Conservation (phyloP, 64 coral and sea anemone species). For the Montipora efflorescens region DNA sequence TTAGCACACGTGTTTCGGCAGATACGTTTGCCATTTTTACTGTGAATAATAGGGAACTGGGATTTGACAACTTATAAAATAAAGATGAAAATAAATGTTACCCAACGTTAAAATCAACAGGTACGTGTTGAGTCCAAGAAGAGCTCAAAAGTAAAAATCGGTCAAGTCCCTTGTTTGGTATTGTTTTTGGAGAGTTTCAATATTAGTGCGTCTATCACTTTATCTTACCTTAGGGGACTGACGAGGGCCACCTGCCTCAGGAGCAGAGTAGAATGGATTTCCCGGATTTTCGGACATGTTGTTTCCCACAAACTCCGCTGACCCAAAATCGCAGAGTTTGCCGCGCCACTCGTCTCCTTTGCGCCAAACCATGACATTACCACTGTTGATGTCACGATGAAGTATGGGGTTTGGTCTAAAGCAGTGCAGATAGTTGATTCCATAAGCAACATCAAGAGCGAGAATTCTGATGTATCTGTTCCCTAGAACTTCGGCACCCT, state of each 20-base stretch:
- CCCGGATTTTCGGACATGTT: constrained; percentile 89
- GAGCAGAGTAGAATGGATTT: constrained; percentile 90
- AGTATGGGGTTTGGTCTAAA: constrained; percentile 85
- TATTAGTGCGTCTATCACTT: background rate
- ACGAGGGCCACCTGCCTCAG: constrained; percentile 61
- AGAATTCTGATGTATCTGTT: constrained; percentile 75
- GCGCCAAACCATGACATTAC: constrained; percentile 88
- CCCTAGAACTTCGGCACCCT: constrained; percentile 40
- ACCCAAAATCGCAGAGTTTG: constrained; percentile 95
- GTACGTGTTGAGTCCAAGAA: too few relatives aligned
- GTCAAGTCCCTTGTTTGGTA: too few relatives aligned
- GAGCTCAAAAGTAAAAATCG: too few relatives aligned
- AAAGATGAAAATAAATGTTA: too few relatives aligned
- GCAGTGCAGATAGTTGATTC: constrained; percentile 84
- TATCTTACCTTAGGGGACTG: constrained; percentile 75
- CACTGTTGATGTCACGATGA: constrained; percentile 84
- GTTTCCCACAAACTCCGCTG: constrained; percentile 83
- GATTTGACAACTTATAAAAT: too few relatives aligned
- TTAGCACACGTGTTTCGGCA: too few relatives aligned
- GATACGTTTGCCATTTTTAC: too few relatives aligned
- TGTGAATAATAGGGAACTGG: too few relatives aligned
- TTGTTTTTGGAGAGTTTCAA: background rate
- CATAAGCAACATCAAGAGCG: constrained; percentile 70
- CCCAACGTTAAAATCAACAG: too few relatives aligned
- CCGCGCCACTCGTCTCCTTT: constrained; percentile 85